A percentile compares a stretch with the other conserved stretches of the same genome.
phyloP scores from a whole-genome alignment of 1,140 invertebrate species.

The Drosophila murphyi region DNA sequence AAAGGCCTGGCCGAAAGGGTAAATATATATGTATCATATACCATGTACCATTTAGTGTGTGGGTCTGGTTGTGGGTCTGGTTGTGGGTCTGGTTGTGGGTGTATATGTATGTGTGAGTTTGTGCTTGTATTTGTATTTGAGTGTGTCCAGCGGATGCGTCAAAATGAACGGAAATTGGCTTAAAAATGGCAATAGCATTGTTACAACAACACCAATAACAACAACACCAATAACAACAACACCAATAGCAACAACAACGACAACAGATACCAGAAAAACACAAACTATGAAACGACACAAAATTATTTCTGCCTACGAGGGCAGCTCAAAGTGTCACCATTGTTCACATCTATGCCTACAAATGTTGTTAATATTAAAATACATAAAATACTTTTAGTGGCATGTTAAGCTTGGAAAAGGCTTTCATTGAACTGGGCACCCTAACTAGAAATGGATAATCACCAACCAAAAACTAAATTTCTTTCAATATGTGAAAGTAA shows the following conservation, averaged over 20 bases:
- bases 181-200: constrained; percentile 75
- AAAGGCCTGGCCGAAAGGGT: constrained; percentile 38
- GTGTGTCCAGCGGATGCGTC: constrained; percentile 70
- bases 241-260: constrained; percentile 32
- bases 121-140: constrained; percentile 10
- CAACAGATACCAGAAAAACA: constrained; percentile 11
- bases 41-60: neutral
- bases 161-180: constrained; percentile 83
- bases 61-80: neutral
- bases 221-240: constrained; percentile 45
- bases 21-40: constrained; percentile 21
- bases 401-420: no score
- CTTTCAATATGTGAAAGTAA: no score
- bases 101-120: constrained; percentile 14
- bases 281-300: constrained; percentile 37
- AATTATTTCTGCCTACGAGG: constrained; percentile 27
- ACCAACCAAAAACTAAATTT: no score
- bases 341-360: neutral
- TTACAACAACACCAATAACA: constrained; percentile 58
- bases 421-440: no score
- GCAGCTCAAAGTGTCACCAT: neutral
- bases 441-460: no score
- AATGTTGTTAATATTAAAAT: neutral
- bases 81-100: neutral
- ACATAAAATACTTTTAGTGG: no score